Conservation (phyloP, 2,797 vertebrate species). For the Morelia viridis region DNA sequence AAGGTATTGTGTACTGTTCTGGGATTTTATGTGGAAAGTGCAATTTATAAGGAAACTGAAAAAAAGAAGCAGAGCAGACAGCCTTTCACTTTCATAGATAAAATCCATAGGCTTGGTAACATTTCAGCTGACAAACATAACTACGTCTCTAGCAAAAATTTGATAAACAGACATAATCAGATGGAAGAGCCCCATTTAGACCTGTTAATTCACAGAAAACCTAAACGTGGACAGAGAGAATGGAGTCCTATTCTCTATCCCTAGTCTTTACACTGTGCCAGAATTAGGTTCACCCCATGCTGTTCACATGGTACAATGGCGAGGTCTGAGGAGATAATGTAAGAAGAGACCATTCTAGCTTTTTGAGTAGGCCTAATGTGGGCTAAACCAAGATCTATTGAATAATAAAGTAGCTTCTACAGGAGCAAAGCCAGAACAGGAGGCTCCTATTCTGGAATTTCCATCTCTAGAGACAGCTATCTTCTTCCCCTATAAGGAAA, state of each 20-base stretch:
- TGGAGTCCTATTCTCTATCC: neutral
- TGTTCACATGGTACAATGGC: neutral
- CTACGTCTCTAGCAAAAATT: neutral
- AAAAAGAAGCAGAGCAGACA: neutral
- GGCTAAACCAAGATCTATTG: too few relatives aligned
- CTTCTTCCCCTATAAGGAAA: too few relatives aligned
- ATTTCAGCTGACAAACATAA: neutral
- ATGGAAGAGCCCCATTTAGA: neutral
- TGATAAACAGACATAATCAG: neutral
- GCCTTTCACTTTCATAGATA: neutral
- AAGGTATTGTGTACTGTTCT: neutral
- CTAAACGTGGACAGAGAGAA: neutral
- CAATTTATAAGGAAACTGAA: neutral
- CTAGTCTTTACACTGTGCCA: neutral
- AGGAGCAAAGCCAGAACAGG: too few relatives aligned
- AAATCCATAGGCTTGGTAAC: neutral
- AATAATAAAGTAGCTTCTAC: too few relatives aligned
- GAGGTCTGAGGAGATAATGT: too few relatives aligned
- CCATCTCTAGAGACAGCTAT: too few relatives aligned
- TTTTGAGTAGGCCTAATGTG: too few relatives aligned
- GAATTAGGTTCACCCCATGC: neutral
- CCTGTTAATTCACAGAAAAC: neutral
- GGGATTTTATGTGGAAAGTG: neutral
- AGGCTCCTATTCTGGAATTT: too few relatives aligned
- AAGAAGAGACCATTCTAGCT: too few relatives aligned